Evolutionary conservation across 2,113 vertebrate genomes (phyloP).

Genomic region (Melanostigma gelatinosum): DNA sequence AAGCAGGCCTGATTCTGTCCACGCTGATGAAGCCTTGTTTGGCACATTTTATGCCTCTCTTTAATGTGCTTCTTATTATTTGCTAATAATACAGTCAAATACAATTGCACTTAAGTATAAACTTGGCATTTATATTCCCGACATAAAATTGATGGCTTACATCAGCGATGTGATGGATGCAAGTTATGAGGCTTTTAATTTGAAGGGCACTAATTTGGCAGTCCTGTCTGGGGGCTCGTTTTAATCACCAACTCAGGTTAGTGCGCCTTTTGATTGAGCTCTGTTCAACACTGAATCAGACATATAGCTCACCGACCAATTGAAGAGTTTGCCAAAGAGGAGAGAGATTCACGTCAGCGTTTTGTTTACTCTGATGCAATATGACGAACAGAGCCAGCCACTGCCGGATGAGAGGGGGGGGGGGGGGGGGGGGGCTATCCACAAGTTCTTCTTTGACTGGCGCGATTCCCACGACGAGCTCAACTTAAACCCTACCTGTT

Average conservation of each 20-base stretch:
- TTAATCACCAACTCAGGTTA: constrained; percentile 26
- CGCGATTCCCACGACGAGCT: constrained; percentile 39
- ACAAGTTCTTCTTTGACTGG: constrained; percentile 28
- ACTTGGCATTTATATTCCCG: constrained; percentile 7
- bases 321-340: constrained; percentile 32
- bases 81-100: constrained; percentile 17
- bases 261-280: background rate
- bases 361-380: constrained; percentile 76
- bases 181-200: constrained; percentile 33
- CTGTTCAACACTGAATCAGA: constrained; percentile 48
- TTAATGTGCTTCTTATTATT: constrained; percentile 2
- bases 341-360: constrained; percentile 60
- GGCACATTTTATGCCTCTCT: background rate
- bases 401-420: background rate
- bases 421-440: constrained; percentile 25
- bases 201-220: background rate
- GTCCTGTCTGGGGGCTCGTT: background rate
- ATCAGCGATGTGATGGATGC: background rate
- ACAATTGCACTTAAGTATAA: background rate
- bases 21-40: background rate
- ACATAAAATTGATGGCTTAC: background rate
- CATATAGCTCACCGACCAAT: constrained; percentile 41
- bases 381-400: constrained; percentile 76
- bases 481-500: constrained; percentile 46
- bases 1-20: constrained; percentile 20